Evolutionary conservation across 2,888 invertebrate genomes (phyloP), one percentile per base, ranked within the genome.

Genomic region (Andrena hattorfiana): DNA sequence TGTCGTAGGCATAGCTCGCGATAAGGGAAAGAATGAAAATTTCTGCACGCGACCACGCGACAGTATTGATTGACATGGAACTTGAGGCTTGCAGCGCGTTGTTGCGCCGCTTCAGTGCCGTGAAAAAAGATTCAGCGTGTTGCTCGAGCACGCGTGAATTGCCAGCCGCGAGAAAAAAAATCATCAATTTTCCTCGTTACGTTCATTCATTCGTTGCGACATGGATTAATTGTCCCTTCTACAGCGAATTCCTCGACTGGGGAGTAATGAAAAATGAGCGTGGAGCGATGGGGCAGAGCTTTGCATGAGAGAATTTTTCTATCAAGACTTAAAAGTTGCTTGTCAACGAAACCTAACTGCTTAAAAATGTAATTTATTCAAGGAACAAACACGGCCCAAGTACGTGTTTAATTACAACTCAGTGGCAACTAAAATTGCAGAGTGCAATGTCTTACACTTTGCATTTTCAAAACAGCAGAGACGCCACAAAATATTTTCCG

Each of bases 41-140:
- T 85, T 85, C 83, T 76, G 71, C 76, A 74, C 78, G 62, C 81
- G 79, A 85, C 78, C 87, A 87, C 88, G 81, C 88, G 81, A 88
- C 85, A 64, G 76, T 87, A 87, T 87, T 81, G 87, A 87, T 87
- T 79, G 72, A 85, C 85, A 81, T 68, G 78, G 76, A 82, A 88
- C 77, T 80, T 64, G 67, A 76, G 77, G 74, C 81, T 72, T 63
- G 63, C 56, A 59, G 20, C 28, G 49, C 51, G 80, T 71, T 80
- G 60, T 71, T 78, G 30, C 60, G 42, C n/a, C 67, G 60, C 10
- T 66, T 62, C 64, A 26, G 8, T 56, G 42, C 16, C n/a, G n/a
- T 23, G 68, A 20, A 48, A 54, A 20, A 30, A 51, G 13, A 10
- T 20, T 20, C 16, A 20, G 10, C 28, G 35, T 56, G 48, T 30